phyloP scores from a whole-genome alignment of 2,113 vertebrate genomes.

The Ptyas mucosa region DNA sequence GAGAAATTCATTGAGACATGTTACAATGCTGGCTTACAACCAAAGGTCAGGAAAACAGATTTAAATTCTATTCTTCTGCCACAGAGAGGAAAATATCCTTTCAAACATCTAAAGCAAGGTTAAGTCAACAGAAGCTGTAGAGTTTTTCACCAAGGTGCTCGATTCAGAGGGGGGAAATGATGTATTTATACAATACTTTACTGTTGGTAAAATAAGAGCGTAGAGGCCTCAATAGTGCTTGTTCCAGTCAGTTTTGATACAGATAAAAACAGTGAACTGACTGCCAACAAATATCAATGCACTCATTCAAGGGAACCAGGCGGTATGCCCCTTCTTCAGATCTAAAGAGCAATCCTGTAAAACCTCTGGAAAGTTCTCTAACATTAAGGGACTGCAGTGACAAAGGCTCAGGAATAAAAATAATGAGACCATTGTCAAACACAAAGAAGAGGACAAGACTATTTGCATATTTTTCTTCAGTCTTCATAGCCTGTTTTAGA shows the following conservation, averaged over 20 bases:
- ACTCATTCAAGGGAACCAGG: not conserved
- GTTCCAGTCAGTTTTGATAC: not conserved
- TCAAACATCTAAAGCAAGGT: not conserved
- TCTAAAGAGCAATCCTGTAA: not conserved
- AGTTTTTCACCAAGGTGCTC: not conserved
- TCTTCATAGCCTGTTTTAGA: not conserved
- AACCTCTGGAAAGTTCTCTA: not conserved
- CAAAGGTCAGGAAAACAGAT: not conserved
- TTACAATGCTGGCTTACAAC: rapidly evolving
- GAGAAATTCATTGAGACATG: not conserved
- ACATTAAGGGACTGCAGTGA: not conserved
- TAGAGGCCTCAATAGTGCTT: not conserved
- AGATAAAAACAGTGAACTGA: not conserved
- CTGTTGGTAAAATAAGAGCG: not conserved
- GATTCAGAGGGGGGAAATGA: not conserved
- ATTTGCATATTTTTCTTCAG: not conserved
- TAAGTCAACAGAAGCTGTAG: not conserved
- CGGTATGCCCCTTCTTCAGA: not conserved
- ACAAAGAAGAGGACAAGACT: not conserved
- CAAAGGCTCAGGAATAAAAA: not conserved
- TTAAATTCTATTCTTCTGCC: not conserved
- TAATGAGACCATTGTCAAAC: not conserved
- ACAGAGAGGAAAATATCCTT: not conserved
- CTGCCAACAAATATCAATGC: not conserved
- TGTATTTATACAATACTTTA: not conserved